These are phyloP conservation scores for Prionace glauca DNA, from an alignment of 2,797 vertebrate species.

Conservation along the genomic window DNA sequence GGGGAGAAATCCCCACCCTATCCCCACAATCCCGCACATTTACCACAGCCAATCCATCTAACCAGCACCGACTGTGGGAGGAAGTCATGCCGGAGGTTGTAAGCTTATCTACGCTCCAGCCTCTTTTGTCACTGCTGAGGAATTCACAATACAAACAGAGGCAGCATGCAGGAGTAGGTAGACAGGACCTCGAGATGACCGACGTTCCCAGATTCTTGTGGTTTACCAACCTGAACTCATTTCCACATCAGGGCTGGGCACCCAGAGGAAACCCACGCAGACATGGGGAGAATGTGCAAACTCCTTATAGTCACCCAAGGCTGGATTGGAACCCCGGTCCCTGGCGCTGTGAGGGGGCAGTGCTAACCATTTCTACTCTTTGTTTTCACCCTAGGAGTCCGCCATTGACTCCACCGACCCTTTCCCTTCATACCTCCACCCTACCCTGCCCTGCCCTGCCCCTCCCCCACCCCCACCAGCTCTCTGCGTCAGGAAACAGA, in stretches of 20 bases:
- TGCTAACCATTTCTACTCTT: too few species aligned
- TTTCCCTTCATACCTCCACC: neutral
- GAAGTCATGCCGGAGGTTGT: neutral
- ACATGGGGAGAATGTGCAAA: too few species aligned
- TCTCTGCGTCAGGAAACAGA: neutral
- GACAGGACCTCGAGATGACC: conserved; percentile 40
- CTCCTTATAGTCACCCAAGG: too few species aligned
- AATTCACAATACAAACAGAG: conserved; percentile 42
- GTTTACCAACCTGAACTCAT: conserved; percentile 44
- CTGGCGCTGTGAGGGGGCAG: too few species aligned
- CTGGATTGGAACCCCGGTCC: too few species aligned
- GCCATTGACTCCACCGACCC: too few species aligned
- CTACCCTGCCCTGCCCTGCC: neutral
- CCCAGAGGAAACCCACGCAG: too few species aligned
- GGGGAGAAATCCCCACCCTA: too few species aligned
- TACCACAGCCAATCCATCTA: too few species aligned
- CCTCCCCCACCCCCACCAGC: neutral
- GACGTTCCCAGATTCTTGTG: conserved; percentile 45
- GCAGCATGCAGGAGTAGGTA: conserved; percentile 34
- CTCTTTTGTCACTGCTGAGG: conserved; percentile 43
- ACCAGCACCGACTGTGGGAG: too few species aligned
- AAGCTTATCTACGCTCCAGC: conserved; percentile 40
- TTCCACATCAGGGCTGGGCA: conserved; percentile 40
- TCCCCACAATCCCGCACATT: too few species aligned
- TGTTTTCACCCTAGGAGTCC: too few species aligned